Percentiles rank a stretch among this genome's conserved stretches.
Evolutionary conservation across 2,888 invertebrate species (phyloP).

Genomic region (Ornithoptera alexandrae): DNA sequence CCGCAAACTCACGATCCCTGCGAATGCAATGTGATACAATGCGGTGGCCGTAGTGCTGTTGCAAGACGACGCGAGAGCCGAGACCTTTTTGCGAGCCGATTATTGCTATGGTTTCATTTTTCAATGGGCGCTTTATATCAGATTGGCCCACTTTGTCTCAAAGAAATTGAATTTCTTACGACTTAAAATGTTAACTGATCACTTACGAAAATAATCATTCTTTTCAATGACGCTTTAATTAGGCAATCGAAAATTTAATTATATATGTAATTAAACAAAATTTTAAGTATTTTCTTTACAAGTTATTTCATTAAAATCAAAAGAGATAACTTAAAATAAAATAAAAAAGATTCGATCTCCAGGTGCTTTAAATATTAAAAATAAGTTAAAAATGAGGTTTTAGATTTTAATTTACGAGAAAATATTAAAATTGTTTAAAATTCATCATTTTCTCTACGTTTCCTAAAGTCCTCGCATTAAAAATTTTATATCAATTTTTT

Average conservation of each 20-base stretch:
- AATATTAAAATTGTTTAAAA: too few relatives aligned
- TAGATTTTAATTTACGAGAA: too few relatives aligned
- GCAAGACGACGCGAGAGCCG: constrained; percentile 60
- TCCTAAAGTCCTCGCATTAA: too few relatives aligned
- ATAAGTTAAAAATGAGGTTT: too few relatives aligned
- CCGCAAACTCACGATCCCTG: constrained; percentile 68
- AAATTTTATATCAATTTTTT: too few relatives aligned
- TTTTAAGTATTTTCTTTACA: background rate
- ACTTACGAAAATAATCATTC: constrained; percentile 36
- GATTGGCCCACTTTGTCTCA: constrained; percentile 71
- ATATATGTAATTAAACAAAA: constrained; percentile 12
- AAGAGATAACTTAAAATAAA: too few relatives aligned
- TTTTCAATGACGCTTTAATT: constrained; percentile 30
- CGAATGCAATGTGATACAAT: constrained; percentile 59
- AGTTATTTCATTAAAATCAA: background rate
- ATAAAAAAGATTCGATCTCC: too few relatives aligned
- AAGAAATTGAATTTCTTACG: constrained; percentile 67
- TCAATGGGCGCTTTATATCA: constrained; percentile 74
- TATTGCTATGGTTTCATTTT: constrained; percentile 75
- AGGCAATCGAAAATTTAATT: constrained; percentile 21
- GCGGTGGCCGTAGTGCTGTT: constrained; percentile 57
- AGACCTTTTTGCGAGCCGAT: constrained; percentile 62
- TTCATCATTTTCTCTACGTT: too few relatives aligned
- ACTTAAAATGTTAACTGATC: constrained; percentile 46
- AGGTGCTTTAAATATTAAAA: background rate